Base-by-base conservation (phyloP, 2,888 invertebrate species). In the Augiades crinisus region DNA sequence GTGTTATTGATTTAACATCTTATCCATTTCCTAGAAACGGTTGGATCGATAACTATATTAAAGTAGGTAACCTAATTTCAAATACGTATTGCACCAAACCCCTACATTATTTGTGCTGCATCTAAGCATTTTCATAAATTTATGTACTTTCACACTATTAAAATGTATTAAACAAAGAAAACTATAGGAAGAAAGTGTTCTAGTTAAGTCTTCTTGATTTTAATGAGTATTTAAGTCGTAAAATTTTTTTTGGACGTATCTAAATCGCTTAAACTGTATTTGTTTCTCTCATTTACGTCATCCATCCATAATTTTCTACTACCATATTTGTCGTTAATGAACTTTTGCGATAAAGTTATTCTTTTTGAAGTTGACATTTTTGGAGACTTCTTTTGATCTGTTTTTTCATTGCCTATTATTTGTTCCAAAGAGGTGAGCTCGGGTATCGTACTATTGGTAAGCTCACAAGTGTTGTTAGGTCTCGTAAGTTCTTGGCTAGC, bases 311-410 rank as follows among this genome's bases (percentile, higher is more conserved):
- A 65, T 65, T 83, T 90, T 65, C 83, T 78, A 57, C 88, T 90
- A 31, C 90, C 90, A 58, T 90, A 90, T 71, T 90, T 90, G 62
- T 90, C 90, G 56, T 90, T 90, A 40, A 90, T 89, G 59, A 90
- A 90, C 62, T 90, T 90, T 67, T 90, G 90, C 21, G 90, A 90
- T 36, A 86, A 68, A 54, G 79, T 91, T 64, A 84, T 76, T 71
- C 80, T 76, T 70, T 80, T 87, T 46, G 65, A 64, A 5, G 81
- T 77, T 14, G 82, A 81, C 49, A 71, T 70, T 67, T 83, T 81
- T 17, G 80, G 80, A n/a, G 79, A 81, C 60, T 79, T 87, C 67
- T 77, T 85, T 60, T 57, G 74, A 47, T 82, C 82, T 51, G 59
- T 68, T 57, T 61, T 68, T 61, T 75, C 81, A 63, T 70, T 78